These are phyloP conservation scores for Phycodurus eques DNA, from an alignment of 2,113 vertebrate species.

Conservation along the genomic window DNA sequence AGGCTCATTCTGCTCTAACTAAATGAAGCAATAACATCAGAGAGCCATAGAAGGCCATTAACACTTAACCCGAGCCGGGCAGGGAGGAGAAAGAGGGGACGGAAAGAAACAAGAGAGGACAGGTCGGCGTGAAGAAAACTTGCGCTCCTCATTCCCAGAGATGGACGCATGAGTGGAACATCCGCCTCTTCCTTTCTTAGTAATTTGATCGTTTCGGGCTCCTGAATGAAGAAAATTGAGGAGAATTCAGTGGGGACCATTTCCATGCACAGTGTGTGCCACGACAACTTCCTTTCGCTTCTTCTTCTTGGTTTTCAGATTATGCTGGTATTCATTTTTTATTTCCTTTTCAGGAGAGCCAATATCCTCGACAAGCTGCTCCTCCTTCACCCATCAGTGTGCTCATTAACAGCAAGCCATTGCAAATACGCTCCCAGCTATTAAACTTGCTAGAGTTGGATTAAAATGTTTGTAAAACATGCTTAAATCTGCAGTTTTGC, in stretches of 20 bases:
- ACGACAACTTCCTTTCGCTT: background rate
- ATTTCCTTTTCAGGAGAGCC: conserved; percentile 23
- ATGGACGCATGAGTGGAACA: conserved; percentile 3
- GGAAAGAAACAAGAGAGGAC: conserved; percentile 10
- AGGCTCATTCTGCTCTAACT: conserved; percentile 71
- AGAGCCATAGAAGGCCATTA: conserved; percentile 68
- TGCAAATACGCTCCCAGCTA: background rate
- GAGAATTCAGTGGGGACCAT: conserved; percentile 54
- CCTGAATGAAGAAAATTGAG: conserved; percentile 62
- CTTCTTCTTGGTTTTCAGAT: background rate
- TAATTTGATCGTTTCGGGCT: conserved; percentile 60
- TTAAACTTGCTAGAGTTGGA: background rate
- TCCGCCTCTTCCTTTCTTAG: conserved; percentile 32
- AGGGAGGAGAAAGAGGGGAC: conserved; percentile 11
- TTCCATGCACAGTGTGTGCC: conserved; percentile 4
- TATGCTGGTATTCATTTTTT: conserved; percentile 3
- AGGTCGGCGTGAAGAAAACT: conserved; percentile 27
- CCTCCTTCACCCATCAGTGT: conserved; percentile 36
- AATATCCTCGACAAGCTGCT: conserved; percentile 25
- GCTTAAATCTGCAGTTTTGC: background rate
- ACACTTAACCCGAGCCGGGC: conserved; percentile 57
- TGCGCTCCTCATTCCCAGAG: conserved; percentile 17
- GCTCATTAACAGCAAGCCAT: conserved; percentile 41
- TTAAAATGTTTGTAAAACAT: background rate
- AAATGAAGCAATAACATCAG: conserved; percentile 73